phyloP scores from a whole-genome alignment of 2,888 invertebrate species.

The Dioctria linearis region DNA sequence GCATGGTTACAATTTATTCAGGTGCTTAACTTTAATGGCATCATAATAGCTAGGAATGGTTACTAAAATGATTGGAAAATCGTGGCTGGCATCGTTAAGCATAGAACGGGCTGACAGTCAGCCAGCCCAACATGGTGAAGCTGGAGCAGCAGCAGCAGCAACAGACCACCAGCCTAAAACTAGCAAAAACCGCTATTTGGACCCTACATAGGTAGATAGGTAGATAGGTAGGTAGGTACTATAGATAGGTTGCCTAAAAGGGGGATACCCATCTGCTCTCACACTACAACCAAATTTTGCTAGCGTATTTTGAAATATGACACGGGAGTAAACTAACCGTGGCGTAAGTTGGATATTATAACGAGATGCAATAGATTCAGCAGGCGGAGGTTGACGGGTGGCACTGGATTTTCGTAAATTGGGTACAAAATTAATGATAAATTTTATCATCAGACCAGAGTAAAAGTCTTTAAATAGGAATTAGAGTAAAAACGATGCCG shows the following conservation, averaged over 20 bases:
- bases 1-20: slow-evolving; percentile 50
- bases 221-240: neutral
- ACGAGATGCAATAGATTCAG: slow-evolving; percentile 1
- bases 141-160: neutral
- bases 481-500: too few species aligned
- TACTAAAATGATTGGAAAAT: slow-evolving; percentile 61
- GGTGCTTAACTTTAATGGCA: slow-evolving; percentile 61
- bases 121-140: neutral
- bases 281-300: slow-evolving; percentile 30
- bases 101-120: slow-evolving; percentile 21
- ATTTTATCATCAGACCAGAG: slow-evolving; percentile 40
- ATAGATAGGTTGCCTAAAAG: neutral
- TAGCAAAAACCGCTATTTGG: slow-evolving; percentile 3
- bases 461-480: neutral
- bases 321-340: slow-evolving; percentile 43
- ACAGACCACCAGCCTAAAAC: neutral
- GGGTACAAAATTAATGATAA: slow-evolving; percentile 50
- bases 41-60: slow-evolving; percentile 61
- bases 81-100: slow-evolving; percentile 60
- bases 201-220: neutral
- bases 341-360: slow-evolving; percentile 34
- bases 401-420: slow-evolving; percentile 38
- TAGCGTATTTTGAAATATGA: slow-evolving; percentile 44
- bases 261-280: neutral
- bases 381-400: neutral